Percentiles rank a stretch among this genome's conserved stretches.
Conservation (phyloP, 2,797 vertebrate genomes). For the Loris lydekkerianus region DNA sequence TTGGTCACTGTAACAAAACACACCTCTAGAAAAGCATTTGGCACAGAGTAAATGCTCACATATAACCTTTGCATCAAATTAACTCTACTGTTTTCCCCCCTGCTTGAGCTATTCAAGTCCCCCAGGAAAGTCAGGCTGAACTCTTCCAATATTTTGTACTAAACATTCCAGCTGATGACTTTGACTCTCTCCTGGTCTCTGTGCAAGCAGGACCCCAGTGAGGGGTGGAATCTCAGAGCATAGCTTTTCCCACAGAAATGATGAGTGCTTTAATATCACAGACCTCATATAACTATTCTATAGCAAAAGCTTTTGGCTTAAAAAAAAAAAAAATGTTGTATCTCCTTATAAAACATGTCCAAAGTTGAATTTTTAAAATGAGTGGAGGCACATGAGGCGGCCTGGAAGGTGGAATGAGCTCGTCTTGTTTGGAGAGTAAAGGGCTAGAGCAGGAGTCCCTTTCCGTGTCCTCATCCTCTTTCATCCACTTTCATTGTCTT, state of each 20-base stretch:
- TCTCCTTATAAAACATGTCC: slow-evolving; percentile 6
- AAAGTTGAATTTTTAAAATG: slow-evolving; percentile 31
- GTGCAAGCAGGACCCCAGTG: neutral
- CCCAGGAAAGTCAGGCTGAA: neutral
- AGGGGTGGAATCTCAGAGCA: no score
- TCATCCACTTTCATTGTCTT: neutral
- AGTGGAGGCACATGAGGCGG: neutral
- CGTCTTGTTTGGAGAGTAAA: neutral
- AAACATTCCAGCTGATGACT: neutral
- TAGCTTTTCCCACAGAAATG: neutral
- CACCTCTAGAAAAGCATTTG: neutral
- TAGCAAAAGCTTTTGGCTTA: neutral
- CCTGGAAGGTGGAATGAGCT: neutral
- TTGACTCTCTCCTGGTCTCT: neutral
- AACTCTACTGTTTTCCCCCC: neutral
- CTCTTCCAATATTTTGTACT: neutral
- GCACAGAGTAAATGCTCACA: neutral
- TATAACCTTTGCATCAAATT: neutral
- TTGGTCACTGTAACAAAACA: neutral
- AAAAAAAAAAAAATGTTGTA: neutral
- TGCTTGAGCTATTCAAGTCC: neutral
- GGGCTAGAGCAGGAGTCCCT: neutral
- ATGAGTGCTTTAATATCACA: neutral
- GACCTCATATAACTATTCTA: neutral
- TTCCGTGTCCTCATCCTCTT: neutral